Evolutionary conservation across 2,113 vertebrate species (phyloP).

Genomic region (Phaetusa simplex): DNA sequence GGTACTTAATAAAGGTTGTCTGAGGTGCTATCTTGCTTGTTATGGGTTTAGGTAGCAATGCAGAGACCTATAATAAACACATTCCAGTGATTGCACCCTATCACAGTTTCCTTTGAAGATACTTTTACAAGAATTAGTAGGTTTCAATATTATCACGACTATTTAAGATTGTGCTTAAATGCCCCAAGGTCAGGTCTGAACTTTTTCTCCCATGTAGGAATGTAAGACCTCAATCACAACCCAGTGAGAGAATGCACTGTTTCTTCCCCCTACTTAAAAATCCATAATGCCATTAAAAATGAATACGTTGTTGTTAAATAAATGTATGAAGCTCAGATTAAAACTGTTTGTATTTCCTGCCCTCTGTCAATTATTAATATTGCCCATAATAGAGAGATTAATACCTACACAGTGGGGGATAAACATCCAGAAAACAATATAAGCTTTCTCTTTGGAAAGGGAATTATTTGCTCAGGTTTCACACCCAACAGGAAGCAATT

Average conservation of each 20-base stretch:
- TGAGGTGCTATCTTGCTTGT: not conserved
- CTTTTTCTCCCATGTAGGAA: slow-evolving; percentile 30
- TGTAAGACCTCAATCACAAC: slow-evolving; percentile 28
- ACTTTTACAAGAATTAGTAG: slow-evolving; percentile 7
- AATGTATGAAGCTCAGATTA: slow-evolving; percentile 39
- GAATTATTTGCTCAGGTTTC: slow-evolving; percentile 41
- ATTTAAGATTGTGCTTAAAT: slow-evolving; percentile 23
- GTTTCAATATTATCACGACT: not conserved
- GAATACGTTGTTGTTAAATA: slow-evolving; percentile 13
- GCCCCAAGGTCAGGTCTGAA: slow-evolving; percentile 40
- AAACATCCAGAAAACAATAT: not conserved
- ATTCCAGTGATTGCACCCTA: not conserved
- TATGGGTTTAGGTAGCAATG: not conserved
- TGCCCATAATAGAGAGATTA: slow-evolving; percentile 22
- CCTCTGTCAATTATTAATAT: slow-evolving; percentile 48
- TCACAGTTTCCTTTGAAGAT: not conserved
- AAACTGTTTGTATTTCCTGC: slow-evolving; percentile 29
- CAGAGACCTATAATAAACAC: not conserved
- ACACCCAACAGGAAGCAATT: slow-evolving; percentile 30
- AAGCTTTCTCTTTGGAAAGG: not conserved
- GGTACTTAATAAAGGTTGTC: not conserved
- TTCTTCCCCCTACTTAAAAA: slow-evolving; percentile 19
- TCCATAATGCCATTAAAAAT: slow-evolving; percentile 58
- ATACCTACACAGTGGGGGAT: not conserved
- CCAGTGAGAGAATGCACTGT: not conserved